Conservation (phyloP, 2,888 invertebrate genomes). For the Acleris literana region DNA sequence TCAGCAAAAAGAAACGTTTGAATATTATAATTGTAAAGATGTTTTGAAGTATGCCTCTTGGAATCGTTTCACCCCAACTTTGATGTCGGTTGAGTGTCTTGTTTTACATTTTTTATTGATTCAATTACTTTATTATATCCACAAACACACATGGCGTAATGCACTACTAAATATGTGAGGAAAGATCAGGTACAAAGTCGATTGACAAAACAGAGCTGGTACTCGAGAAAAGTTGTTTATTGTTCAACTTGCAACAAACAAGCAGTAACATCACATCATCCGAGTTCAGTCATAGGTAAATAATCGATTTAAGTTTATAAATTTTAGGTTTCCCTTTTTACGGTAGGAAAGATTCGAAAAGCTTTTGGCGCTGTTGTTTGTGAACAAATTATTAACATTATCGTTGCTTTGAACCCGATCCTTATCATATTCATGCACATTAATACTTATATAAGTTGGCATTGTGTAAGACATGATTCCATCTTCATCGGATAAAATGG, state of each 20-base stretch:
- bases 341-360: too few species aligned
- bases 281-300: too few species aligned
- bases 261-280: too few species aligned
- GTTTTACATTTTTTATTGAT: neutral
- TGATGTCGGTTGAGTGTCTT: neutral
- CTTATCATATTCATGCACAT: slow-evolving; percentile 27
- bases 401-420: slow-evolving; percentile 8
- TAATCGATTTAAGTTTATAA: too few species aligned
- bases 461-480: slow-evolving; percentile 48
- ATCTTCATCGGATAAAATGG: slow-evolving; percentile 60
- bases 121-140: neutral
- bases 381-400: neutral
- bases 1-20: neutral
- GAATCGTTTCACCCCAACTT: neutral
- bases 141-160: slow-evolving; percentile 3
- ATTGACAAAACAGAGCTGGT: too few species aligned
- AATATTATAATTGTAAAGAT: neutral
- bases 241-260: too few species aligned
- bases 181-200: slow-evolving; percentile 4
- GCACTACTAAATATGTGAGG: slow-evolving; percentile 1
- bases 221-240: too few species aligned
- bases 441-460: slow-evolving; percentile 41
- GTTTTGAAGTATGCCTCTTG: neutral
- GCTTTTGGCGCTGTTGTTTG: neutral
- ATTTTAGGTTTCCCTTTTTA: too few species aligned